phyloP scores from a whole-genome alignment of 2,113 vertebrate species.

The Phrynosoma platyrhinos region DNA sequence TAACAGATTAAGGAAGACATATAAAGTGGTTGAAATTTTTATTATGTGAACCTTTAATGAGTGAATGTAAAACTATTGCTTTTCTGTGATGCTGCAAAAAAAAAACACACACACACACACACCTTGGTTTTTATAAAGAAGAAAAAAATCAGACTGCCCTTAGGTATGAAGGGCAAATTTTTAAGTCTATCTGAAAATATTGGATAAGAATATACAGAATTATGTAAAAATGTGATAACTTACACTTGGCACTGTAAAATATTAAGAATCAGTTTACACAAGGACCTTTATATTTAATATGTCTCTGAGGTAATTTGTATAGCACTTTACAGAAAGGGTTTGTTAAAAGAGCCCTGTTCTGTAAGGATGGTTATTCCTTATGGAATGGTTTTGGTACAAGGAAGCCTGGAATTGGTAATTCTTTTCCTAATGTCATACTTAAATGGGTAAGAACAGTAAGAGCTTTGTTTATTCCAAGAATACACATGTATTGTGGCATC shows the following conservation, averaged over 20 bases:
- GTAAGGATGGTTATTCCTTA: slow-evolving; percentile 56
- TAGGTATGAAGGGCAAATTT: slow-evolving; percentile 78
- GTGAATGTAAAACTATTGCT: slow-evolving; percentile 80
- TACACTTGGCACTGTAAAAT: slow-evolving; percentile 91
- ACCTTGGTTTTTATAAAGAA: slow-evolving; percentile 82
- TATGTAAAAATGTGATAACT: slow-evolving; percentile 90
- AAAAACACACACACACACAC: slow-evolving; percentile 45
- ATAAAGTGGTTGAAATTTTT: slow-evolving; percentile 74
- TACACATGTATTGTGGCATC: slow-evolving; percentile 56
- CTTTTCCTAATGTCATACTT: slow-evolving; percentile 63
- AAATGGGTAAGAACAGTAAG: slow-evolving; percentile 67
- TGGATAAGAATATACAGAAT: slow-evolving; percentile 87
- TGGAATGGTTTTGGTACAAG: slow-evolving; percentile 54
- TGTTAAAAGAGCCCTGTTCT: slow-evolving; percentile 49
- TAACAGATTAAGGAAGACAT: slow-evolving; percentile 65
- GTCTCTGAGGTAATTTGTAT: slow-evolving; percentile 79
- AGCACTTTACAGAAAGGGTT: slow-evolving; percentile 62
- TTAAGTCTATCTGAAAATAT: slow-evolving; percentile 79
- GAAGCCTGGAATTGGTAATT: slow-evolving; percentile 62
- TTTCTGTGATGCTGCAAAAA: slow-evolving; percentile 77
- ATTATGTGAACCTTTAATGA: slow-evolving; percentile 73
- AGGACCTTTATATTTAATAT: slow-evolving; percentile 85
- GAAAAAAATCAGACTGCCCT: slow-evolving; percentile 72
- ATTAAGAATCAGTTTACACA: slow-evolving; percentile 83
- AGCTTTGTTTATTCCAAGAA: slow-evolving; percentile 57